Base-by-base conservation (phyloP, 2,888 invertebrate species). In the Chloroclysta siterata region DNA sequence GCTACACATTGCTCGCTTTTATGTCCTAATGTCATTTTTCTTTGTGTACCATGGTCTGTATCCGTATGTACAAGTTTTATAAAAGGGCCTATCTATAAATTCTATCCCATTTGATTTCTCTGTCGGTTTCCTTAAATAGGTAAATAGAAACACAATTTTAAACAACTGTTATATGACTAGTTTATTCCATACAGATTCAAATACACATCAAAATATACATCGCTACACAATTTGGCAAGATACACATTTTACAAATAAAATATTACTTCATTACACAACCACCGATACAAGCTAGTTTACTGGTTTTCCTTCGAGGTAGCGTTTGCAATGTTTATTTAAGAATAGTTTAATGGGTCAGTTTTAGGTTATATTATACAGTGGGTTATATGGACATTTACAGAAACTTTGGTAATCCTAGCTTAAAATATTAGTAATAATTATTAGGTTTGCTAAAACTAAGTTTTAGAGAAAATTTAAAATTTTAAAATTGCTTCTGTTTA, bases 121-220 rank as follows among this genome's bases (percentile, higher is more conserved):
- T 29, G 28, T 29, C 5, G 28, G 5, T 29, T 29, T 29, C 28
- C 28, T 5, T 5, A 29, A 33, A 33, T 7, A 33, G 22, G 22
- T 2, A 33, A 51, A 52, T n/a, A 52, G 22, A 36, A 42, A 52
- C 8, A 46, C 47, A 42, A 11, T 39, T 11, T 11, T 22, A 42
- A 44, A 28, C 29, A 64, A 54, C 65, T 66, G 61, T 61, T 44
- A 48, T 82, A 79, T 90, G 90, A 90, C 90, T 90, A 90, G 90
- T 84, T 87, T 88, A 86, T 88, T 87, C 76, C 70, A 84, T 76
- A 87, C 87, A 89, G 86, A 86, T 85, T 84, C 72, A 87, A 79
- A 85, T 85, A 87, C 82, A 83, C 85, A 85, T 84, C 80, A 78
- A 84, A 81, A 82, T 78, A 76, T 76, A 75, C 75, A 71, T 74